Evolutionary conservation across 2,113 vertebrate species (phyloP).

Genomic region (Pelobates fuscus): DNA sequence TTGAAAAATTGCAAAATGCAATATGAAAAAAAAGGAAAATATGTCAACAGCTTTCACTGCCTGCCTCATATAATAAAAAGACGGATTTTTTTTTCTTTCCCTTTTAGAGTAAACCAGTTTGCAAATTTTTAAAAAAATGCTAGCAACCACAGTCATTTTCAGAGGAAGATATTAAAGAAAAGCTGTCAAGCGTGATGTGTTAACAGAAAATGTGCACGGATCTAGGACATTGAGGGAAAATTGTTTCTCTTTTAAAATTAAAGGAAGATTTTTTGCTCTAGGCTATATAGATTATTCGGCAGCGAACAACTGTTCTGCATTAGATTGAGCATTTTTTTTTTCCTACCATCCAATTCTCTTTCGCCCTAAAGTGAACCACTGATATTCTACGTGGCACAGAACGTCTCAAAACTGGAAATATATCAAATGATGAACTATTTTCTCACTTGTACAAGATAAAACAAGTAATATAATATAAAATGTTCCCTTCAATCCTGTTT

Average conservation of each 20-base stretch:
- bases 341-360: constrained; percentile 63
- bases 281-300: constrained; percentile 60
- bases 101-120: constrained; percentile 11
- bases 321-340: constrained; percentile 65
- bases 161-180: constrained; percentile 56
- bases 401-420: constrained; percentile 69
- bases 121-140: constrained; percentile 44
- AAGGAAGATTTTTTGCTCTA: constrained; percentile 64
- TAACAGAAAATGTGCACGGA: constrained; percentile 61
- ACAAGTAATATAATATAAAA: constrained; percentile 58
- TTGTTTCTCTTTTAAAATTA: constrained; percentile 60
- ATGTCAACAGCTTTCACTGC: constrained; percentile 25
- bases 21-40: constrained; percentile 54
- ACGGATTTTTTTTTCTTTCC: neutral
- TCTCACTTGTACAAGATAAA: constrained; percentile 66
- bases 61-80: constrained; percentile 37
- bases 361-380: constrained; percentile 52
- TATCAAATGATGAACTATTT: constrained; percentile 64
- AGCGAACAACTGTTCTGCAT: constrained; percentile 66
- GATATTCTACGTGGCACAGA: constrained; percentile 52
- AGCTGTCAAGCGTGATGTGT: constrained; percentile 57
- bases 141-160: constrained; percentile 39
- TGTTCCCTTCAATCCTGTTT: too few species aligned
- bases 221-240: constrained; percentile 44
- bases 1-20: constrained; percentile 46